Base-by-base conservation (phyloP, 2,797 vertebrate genomes). In the Danio jaintianensis region DNA sequence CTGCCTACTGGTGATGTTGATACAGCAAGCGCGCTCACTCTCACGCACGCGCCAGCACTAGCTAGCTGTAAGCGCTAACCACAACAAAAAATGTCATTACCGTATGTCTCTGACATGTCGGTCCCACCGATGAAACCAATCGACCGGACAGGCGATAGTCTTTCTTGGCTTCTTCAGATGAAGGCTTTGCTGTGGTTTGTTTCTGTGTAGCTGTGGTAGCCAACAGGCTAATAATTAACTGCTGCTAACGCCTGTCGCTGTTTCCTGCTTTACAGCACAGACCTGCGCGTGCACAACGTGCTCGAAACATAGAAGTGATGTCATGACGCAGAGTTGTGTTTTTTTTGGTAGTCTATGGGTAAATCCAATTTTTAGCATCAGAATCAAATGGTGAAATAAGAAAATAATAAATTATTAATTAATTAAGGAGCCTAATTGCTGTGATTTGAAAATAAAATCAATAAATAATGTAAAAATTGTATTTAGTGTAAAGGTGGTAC, bases 91-190 rank as follows among this genome's bases (percentile, higher is more conserved):
- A 29, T 47, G 78, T 48, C 61, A 82, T 83, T 93, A 95, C 94
- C 94, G 92, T 95, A 95, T 83, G 94, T 95, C 92, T 95, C 94
- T 82, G 94, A 95, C 94, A 95, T 95, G 92, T 90, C 88, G 90
- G 82, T 89, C 88, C 85, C 88, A 83, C 84, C 83, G 86, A 79
- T 18, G 77, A 80, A 89, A 69, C 80, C 70, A 64, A 69, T 89
- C 86, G 70, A 20, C 20, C 71, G 79, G 74, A 63, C 40, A 81
- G 75, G 82, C 63, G 86, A 81, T 85, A 75, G 59, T 73, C 84
- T 16, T 6, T 75, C 18, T 70, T 75, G 36, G 58, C 58, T 68
- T n/a, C 53, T 48, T 64, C 69, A 56, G 38, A 42, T 22, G 82
- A 72, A 62, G 76, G 81, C 67, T 72, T 69, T 20, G 62, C 40